Evolutionary conservation across 2,888 invertebrate genomes (phyloP).

Genomic region (Calliscelio sp.): DNA sequence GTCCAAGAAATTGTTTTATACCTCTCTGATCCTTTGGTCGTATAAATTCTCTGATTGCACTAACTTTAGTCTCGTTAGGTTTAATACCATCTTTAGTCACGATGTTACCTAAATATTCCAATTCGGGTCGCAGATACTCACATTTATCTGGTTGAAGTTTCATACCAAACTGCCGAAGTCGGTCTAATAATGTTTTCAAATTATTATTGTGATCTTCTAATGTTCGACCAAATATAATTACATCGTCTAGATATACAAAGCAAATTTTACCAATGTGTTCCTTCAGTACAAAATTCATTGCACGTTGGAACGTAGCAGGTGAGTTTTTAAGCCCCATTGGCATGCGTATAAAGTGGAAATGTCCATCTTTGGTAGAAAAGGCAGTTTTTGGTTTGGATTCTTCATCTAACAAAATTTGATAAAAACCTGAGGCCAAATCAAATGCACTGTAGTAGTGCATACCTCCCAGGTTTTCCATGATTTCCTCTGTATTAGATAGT

Average conservation of each 20-base stretch:
- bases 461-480: background rate
- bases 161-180: slow-evolving; percentile 11
- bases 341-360: slow-evolving; percentile 6
- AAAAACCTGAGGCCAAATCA: too few species aligned
- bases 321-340: slow-evolving; percentile 25
- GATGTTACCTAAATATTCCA: slow-evolving; percentile 7
- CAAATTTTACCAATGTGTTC: background rate
- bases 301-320: slow-evolving; percentile 27
- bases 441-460: too few species aligned
- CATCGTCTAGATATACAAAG: slow-evolving; percentile 8
- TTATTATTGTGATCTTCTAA: slow-evolving; percentile 6
- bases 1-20: slow-evolving; percentile 4
- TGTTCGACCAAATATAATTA: slow-evolving; percentile 12
- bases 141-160: slow-evolving; percentile 17
- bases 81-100: slow-evolving; percentile 7
- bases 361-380: slow-evolving; percentile 5
- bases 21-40: background rate
- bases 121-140: slow-evolving; percentile 19
- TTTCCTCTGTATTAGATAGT: background rate
- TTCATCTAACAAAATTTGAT: too few species aligned
- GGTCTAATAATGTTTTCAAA: slow-evolving; percentile 3
- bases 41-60: slow-evolving; percentile 1
- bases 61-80: background rate
- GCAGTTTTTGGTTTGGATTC: slow-evolving; percentile 4
- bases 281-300: slow-evolving; percentile 18